Conservation (phyloP, 2,113 vertebrate species). For the Hypomesus transpacificus region DNA sequence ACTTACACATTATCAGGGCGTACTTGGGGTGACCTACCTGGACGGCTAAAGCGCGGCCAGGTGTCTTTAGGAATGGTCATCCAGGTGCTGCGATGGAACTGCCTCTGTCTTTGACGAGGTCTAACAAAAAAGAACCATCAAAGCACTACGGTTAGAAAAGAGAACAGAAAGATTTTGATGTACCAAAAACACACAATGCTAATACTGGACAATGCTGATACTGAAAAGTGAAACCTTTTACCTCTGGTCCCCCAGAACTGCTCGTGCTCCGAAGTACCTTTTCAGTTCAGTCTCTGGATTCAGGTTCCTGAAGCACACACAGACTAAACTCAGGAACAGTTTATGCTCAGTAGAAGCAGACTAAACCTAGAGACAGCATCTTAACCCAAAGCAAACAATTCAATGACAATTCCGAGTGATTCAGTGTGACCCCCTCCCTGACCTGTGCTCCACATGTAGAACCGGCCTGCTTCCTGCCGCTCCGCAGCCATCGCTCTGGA, state of each 20-base stretch:
- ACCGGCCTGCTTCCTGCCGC: conserved; percentile 70
- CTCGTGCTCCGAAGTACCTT: conserved; percentile 93
- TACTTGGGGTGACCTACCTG: conserved; percentile 70
- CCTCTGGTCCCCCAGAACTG: conserved; percentile 94
- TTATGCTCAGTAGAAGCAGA: too few relatives aligned
- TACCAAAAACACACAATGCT: background rate
- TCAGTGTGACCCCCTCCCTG: conserved; percentile 24
- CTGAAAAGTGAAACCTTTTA: conserved; percentile 40
- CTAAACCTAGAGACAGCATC: too few relatives aligned
- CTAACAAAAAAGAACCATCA: conserved; percentile 56
- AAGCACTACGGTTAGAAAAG: background rate
- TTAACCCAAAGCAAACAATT: too few relatives aligned
- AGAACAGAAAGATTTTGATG: background rate
- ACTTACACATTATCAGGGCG: too few relatives aligned
- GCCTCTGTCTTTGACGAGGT: conserved; percentile 83
- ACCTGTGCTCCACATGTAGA: conserved; percentile 93
- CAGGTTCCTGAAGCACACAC: conserved; percentile 77
- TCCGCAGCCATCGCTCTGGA: conserved; percentile 64
- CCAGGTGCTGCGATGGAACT: conserved; percentile 86
- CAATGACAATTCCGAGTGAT: too few relatives aligned
- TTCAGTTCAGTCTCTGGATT: conserved; percentile 96
- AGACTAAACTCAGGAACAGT: conserved; percentile 6
- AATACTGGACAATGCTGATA: too few relatives aligned
- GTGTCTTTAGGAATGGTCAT: conserved; percentile 84
- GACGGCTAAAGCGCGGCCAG: conserved; percentile 91